Evolutionary conservation across 2,113 vertebrate species (phyloP), one percentile per base, ranked within the genome.

Genomic region (Naja naja): DNA sequence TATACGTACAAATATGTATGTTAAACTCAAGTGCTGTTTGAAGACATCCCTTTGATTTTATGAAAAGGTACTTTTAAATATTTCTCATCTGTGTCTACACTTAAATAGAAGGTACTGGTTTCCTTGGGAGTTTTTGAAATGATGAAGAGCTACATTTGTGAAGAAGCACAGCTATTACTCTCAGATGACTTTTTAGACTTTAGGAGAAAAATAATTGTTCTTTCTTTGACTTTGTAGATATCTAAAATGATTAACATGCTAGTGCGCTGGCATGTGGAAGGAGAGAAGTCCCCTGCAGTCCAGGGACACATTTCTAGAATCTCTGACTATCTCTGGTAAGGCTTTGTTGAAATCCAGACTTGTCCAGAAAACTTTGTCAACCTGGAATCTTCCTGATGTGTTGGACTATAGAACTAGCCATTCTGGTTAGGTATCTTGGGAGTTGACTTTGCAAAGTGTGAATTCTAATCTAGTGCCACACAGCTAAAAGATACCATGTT

Each of bases 231-330:
- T 54, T 6, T 90, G 55, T 52, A 99, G 99, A 99, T 99, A 95
- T 99, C 99, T 0, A 99, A 99, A 96, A 99, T 98, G 0, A 98
- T 99, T 96, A 99, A 99, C 95, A 99, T 99, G 99, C 95, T 99
- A 86, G 98, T 99, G 89, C 98, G 99, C 93, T 99, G 99, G 99
- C 94, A 97, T 0, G 96, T 97, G 91, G 99, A 99, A 0, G 99
- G 99, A 49, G 97, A 98, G 0, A 64, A 97, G 39, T 99, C 99
- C 14, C 5, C 96, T 5, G 97, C 91, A 86, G 99, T 99, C 95
- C 98, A 98, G 96, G 98, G 99, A 89, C 99, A 99, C 0, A 97
- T 99, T 87, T 98, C 98, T 93, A 98, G 99, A 95, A 99, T 99
- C 93, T 97, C 98, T 0, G 99, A 99, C 95, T 99, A 98, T 91